Base-by-base conservation (phyloP, 2,888 invertebrate genomes). In the Dicranocentrus wangi region DNA sequence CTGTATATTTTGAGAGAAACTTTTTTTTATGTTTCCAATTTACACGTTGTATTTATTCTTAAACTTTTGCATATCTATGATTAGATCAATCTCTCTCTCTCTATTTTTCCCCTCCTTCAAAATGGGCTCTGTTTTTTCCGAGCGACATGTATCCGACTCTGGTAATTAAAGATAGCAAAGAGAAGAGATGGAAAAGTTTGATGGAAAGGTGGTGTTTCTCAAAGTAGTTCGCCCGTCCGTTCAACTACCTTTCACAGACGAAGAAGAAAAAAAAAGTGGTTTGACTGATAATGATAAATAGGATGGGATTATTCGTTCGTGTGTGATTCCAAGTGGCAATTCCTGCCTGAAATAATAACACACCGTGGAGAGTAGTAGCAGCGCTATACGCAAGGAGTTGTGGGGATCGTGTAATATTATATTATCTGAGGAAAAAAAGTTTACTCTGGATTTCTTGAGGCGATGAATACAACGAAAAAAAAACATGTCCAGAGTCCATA, bases 51-150 rank as follows among this genome's bases (percentile, higher is more conserved):
- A 47, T 43, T 53, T 5, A 7, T 19, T 21, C 21, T 43, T 43
- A 76, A 27, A 75, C 60, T 76, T 76, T 69, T 76, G 76, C 76
- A 76, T 76, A 76, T 76, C 76, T 76, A 28, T 28, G 28, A 61
- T 60, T n/a, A 61, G 68, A 76, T 76, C 76, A 69, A 75, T 43
- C 15, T 17, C 28, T 61, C 43, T 60, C 32, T 55, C 55, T 63
- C 65, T 63, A n/a, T n/a, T n/a, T n/a, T n/a, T n/a, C n/a, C n/a
- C n/a, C n/a, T n/a, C n/a, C n/a, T n/a, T n/a, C n/a, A n/a, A n/a
- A n/a, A n/a, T n/a, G n/a, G n/a, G n/a, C n/a, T n/a, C n/a, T n/a
- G n/a, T n/a, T n/a, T n/a, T n/a, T n/a, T n/a, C n/a, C n/a, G n/a
- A n/a, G n/a, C n/a, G n/a, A n/a, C n/a, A n/a, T n/a, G n/a, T n/a